Evolutionary conservation across 2,888 invertebrate species (phyloP).

Genomic region (Biston stratarius): DNA sequence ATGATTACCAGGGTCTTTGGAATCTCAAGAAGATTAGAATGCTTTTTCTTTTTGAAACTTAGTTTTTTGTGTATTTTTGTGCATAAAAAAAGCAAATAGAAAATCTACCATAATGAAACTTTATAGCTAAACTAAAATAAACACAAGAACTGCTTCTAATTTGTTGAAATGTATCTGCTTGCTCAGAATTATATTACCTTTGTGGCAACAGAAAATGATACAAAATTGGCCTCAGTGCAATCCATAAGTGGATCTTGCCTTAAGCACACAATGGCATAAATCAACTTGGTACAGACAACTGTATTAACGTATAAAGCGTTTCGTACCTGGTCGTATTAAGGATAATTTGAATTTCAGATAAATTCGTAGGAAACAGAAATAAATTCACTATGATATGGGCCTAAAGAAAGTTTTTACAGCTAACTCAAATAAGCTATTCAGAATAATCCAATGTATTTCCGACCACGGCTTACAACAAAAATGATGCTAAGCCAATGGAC

Average conservation of each 20-base stretch:
- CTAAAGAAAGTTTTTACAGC: constrained; percentile 1
- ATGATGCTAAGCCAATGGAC: constrained; percentile 39
- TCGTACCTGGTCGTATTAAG: constrained; percentile 17
- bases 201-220: constrained; percentile 37
- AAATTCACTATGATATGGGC: constrained; percentile 4
- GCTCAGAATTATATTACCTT: constrained; percentile 31
- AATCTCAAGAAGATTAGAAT: not conserved
- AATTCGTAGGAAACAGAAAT: not conserved
- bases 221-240: constrained; percentile 31
- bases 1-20: not conserved
- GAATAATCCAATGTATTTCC: constrained; percentile 50
- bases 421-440: constrained; percentile 47
- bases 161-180: constrained; percentile 5
- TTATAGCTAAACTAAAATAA: not conserved
- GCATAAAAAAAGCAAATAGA: too few species aligned
- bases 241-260: constrained; percentile 38
- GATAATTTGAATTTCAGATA: not conserved
- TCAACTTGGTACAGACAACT: constrained; percentile 54
- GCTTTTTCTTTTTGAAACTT: too few species aligned
- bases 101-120: not conserved
- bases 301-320: constrained; percentile 26
- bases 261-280: constrained; percentile 62
- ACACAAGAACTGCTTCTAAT: not conserved
- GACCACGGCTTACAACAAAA: constrained; percentile 42
- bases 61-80: too few species aligned